Evolutionary conservation across 2,888 invertebrate genomes (phyloP).

Genomic region (Tiliacea aurago): DNA sequence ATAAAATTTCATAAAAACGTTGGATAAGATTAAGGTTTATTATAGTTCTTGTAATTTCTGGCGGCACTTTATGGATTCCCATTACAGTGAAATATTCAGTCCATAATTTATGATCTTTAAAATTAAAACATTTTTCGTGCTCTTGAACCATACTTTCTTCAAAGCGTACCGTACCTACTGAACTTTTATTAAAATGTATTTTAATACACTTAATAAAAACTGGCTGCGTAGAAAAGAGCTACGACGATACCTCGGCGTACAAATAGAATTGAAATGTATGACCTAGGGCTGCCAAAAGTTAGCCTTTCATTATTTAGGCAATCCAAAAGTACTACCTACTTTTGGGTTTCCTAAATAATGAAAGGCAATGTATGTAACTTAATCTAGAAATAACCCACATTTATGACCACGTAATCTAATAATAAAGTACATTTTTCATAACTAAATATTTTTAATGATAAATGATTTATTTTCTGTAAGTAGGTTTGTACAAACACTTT

Average conservation of each 20-base stretch:
- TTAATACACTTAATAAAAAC: slow-evolving; percentile 38
- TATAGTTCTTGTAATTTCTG: slow-evolving; percentile 64
- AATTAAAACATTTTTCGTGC: slow-evolving; percentile 67
- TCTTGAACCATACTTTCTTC: slow-evolving; percentile 35
- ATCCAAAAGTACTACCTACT: background rate
- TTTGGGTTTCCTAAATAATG: too few relatives aligned
- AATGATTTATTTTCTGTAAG: too few relatives aligned
- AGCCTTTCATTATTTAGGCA: background rate
- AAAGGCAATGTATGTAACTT: background rate
- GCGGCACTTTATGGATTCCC: slow-evolving; percentile 60
- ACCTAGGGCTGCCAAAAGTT: background rate
- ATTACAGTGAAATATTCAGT: slow-evolving; percentile 67
- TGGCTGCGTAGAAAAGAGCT: slow-evolving; percentile 11
- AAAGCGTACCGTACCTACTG: slow-evolving; percentile 14
- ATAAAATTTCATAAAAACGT: slow-evolving; percentile 35
- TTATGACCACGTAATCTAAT: background rate
- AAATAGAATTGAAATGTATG: slow-evolving; percentile 12
- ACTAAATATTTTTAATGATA: background rate
- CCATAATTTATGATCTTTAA: slow-evolving; percentile 71
- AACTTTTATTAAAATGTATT: slow-evolving; percentile 53
- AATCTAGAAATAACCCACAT: background rate
- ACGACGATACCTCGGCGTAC: background rate
- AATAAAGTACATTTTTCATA: background rate
- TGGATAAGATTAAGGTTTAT: slow-evolving; percentile 51
- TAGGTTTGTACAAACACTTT: too few relatives aligned